Evolutionary conservation across 1,140 invertebrate species (phyloP), one percentile per base, ranked within the genome.

Genomic region (Ceratitis capitata): DNA sequence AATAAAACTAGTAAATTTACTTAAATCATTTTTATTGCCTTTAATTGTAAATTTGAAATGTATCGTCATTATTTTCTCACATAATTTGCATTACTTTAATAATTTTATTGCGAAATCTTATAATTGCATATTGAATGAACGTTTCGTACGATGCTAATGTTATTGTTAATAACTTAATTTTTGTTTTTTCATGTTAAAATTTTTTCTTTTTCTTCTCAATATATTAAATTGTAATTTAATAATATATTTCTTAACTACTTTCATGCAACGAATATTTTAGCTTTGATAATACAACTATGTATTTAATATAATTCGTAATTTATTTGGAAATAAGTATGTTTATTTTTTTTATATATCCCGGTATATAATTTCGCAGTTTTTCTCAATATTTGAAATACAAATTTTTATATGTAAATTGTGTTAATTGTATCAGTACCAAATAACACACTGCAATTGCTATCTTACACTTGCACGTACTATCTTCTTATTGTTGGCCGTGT

Each of bases 401-500:
- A 23, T 23, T 78, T 78, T 42, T 78, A 45, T 45, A n/a, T 78
- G 19, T 42, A 42, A 12, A 26, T 2, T 78, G 4, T 78, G 19
- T 78, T 78, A 78, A 35, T 23, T 45, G n/a, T 78, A 78, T 9
- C 19, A n/a, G 23, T 45, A 78, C 32, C n/a, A n/a, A 23, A 39
- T 74, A 39, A 74, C 5, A 7, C 14, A 39, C n/a, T n/a, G 35
- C 64, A 74, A 69, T 39, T 74, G 64, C 64, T 82, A 42, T 61
- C 45, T 47, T 45, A n/a, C 83, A 32, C 39, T 35, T 64, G 83
- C n/a, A 78, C n/a, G 23, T 78, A 10, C 3, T 47, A 45, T 45
- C 19, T n/a, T 78, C 39, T 78, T 88, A 91, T 86, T 91, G 90
- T 85, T 89, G 88, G 74, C 90, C 89, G 84, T 88, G 88, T 32